Evolutionary conservation across 1,140 invertebrate species (phyloP).

Genomic region (Zaprionus capensis): DNA sequence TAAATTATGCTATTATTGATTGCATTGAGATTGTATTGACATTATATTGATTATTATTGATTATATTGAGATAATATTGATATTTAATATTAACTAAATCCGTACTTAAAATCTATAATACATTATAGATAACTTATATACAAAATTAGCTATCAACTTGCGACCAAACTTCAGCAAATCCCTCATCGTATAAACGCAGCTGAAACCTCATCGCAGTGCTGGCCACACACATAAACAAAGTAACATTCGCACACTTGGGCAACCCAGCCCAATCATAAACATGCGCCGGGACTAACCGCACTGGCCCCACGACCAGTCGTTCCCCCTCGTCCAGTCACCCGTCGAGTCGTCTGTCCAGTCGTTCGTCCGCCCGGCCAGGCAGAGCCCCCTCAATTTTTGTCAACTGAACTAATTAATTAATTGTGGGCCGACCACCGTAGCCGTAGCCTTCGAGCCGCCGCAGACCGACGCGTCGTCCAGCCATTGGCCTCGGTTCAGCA

Average conservation of each 20-base stretch:
- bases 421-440: constrained; percentile 63
- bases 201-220: constrained; percentile 10
- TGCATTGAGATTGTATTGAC: too few relatives aligned
- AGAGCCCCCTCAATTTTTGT: constrained; percentile 75
- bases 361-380: not conserved
- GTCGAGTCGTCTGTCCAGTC: constrained; percentile 1
- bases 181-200: constrained; percentile 43
- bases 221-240: constrained; percentile 37
- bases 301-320: not conserved
- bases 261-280: constrained; percentile 71
- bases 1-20: too few relatives aligned
- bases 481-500: not conserved
- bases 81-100: too few relatives aligned
- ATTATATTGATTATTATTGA: too few relatives aligned
- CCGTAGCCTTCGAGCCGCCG: constrained; percentile 52
- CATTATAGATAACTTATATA: not conserved
- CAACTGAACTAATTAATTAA: constrained; percentile 83
- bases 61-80: too few relatives aligned
- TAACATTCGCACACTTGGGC: constrained; percentile 20
- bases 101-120: too few relatives aligned
- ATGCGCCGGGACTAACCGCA: constrained; percentile 58
- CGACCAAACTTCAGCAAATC: not conserved
- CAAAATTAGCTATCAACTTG: not conserved
- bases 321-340: not conserved
- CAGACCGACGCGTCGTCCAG: constrained; percentile 52